Evolutionary conservation across 53 echinoderm and acorn worm species (phyloP).

Genomic region (Astropecten irregularis): DNA sequence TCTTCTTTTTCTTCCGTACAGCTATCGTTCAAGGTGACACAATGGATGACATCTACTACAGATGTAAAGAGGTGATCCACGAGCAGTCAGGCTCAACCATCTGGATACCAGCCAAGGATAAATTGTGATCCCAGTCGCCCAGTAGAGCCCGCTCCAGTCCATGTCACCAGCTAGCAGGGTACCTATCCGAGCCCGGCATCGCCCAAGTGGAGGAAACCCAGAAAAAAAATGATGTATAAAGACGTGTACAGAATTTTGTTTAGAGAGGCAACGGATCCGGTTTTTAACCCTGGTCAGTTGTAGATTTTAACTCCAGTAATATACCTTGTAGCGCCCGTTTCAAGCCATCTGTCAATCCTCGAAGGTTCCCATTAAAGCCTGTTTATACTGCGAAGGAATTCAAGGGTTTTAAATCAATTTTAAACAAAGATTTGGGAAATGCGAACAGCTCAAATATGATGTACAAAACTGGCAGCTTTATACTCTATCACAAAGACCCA

Average conservation of each 20-base stretch:
- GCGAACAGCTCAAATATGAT: neutral
- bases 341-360: neutral
- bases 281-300: slow-evolving; percentile 12
- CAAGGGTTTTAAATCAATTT: too few species aligned
- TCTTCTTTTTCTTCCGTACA: too few species aligned
- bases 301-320: slow-evolving; percentile 5
- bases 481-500: too few species aligned
- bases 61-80: slow-evolving; percentile 90
- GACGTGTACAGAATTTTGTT: too few species aligned
- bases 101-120: slow-evolving; percentile 98
- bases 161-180: slow-evolving; percentile 5
- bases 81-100: slow-evolving; percentile 88
- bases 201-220: neutral
- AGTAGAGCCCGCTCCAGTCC: slow-evolving; percentile 29
- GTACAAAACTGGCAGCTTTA: too few species aligned
- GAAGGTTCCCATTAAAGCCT: neutral
- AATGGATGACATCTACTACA: slow-evolving; percentile 88
- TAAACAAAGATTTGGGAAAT: too few species aligned
- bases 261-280: slow-evolving; percentile 11
- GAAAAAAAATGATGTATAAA: slow-evolving; percentile 19
- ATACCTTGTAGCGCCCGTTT: slow-evolving; percentile 11
- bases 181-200: neutral
- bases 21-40: slow-evolving; percentile 95
- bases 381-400: neutral
- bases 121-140: slow-evolving; percentile 63